These are phyloP conservation scores for Chaetodon trifasciatus DNA, from an alignment of 2,797 vertebrate species.

Conservation along the genomic window DNA sequence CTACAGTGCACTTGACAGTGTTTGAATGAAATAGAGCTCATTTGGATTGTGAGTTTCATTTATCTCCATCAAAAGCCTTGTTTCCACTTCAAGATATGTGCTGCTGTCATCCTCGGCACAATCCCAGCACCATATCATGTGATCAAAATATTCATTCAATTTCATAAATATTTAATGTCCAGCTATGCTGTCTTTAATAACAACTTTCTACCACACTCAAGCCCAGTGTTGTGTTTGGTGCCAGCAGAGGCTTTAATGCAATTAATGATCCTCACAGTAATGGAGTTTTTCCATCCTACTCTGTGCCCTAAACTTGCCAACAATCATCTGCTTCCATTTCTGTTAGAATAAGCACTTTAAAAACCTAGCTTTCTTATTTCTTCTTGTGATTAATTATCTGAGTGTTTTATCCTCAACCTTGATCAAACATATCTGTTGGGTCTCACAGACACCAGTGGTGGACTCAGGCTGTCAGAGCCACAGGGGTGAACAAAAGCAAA, in stretches of 20 bases:
- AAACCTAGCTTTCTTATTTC: background rate
- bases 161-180: slow-evolving; percentile 24
- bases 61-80: slow-evolving; percentile 18
- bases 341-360: background rate
- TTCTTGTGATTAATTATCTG: background rate
- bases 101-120: slow-evolving; percentile 1
- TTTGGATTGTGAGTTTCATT: background rate
- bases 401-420: background rate
- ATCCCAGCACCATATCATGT: slow-evolving; percentile 11
- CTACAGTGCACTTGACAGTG: background rate
- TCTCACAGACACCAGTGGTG: background rate
- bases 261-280: background rate
- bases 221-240: background rate
- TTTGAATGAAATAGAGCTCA: background rate
- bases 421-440: background rate
- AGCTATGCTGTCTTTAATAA: slow-evolving; percentile 4
- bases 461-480: background rate
- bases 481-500: background rate
- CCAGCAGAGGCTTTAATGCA: background rate
- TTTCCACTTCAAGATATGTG: background rate
- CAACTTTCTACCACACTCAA: slow-evolving; percentile 10
- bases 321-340: background rate
- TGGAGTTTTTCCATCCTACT: background rate
- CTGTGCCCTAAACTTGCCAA: background rate
- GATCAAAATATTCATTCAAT: slow-evolving; percentile 25